Base-by-base conservation (phyloP, 2,888 invertebrate species). In the Cancer borealis region DNA sequence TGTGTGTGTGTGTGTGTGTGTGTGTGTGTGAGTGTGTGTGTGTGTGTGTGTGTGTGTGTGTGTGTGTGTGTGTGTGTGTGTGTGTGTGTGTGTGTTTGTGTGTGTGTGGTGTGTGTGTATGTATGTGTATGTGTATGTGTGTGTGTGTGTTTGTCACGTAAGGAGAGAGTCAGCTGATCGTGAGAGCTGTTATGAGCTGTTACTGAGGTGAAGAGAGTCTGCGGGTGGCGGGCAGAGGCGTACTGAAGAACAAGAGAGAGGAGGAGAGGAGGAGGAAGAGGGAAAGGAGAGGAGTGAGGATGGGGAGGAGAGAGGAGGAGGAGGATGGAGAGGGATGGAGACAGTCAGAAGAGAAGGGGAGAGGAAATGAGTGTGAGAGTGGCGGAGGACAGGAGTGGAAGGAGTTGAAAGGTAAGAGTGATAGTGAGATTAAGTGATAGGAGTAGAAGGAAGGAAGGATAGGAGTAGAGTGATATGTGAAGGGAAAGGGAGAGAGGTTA, bases 51-150 rank as follows among this genome's bases (percentile, higher is more conserved):
- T 92, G 49, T 92, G 79, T 92, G 47, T 92, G 84, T 92, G 84
- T 92, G 84, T 92, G 84, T 92, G 54, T 92, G 84, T 92, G 84
- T 92, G 84, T 92, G 47, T 92, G 84, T 92, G 47, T 92, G 84
- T 92, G 84, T 92, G 39, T 92, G 54, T 92, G 84, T 92, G 84
- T 92, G n/a, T n/a, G n/a, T n/a, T n/a, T 84, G 39, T 26, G 8
- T 46, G 14, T 45, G 39, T 73, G 30, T 92, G 79, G 79, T 92
- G 79, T 92, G 79, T 92, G 49, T 92, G 79, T 92, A 26, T 92
- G 84, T 92, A 47, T 92, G 84, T 92, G 84, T 92, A 39, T 92
- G 84, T 92, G 84, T 92, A 47, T 92, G 47, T 92, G 84, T 92
- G 47, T 92, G 84, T 92, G 84, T 92, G 39, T 92, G 54, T 92